phyloP scores from a whole-genome alignment of 1,140 invertebrate species.

The Drosophila nigrodunni region DNA sequence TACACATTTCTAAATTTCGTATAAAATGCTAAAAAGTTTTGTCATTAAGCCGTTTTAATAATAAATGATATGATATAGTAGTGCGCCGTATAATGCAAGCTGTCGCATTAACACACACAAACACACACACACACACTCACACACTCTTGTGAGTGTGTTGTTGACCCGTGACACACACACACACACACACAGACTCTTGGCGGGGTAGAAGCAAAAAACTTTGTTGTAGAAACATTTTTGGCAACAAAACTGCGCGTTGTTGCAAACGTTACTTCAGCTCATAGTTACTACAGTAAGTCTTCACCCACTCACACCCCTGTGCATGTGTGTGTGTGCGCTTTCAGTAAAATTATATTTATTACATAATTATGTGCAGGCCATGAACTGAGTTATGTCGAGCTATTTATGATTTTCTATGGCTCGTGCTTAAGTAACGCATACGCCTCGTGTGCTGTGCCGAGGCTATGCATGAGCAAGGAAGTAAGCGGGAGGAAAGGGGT shows the following conservation, averaged over 20 bases:
- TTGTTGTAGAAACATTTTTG: constrained; percentile 25
- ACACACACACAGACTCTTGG: not conserved
- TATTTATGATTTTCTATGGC: constrained; percentile 35
- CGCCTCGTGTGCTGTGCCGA: constrained; percentile 3
- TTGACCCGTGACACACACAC: constrained; percentile 53
- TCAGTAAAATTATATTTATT: constrained; percentile 78
- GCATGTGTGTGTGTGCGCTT: constrained; percentile 31
- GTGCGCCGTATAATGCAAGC: constrained; percentile 30
- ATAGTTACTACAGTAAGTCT: not conserved
- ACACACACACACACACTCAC: constrained; percentile 18
- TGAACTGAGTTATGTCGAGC: constrained; percentile 23
- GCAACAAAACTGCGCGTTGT: constrained; percentile 10
- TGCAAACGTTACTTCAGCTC: constrained; percentile 19
- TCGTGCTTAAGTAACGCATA: constrained; percentile 28
- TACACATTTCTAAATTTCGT: constrained; percentile 50
- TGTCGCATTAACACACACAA: constrained; percentile 22
- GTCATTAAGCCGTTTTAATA: constrained; percentile 81
- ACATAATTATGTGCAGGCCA: constrained; percentile 74
- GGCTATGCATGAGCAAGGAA: too few relatives aligned
- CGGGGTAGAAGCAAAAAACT: not conserved
- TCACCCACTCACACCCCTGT: not conserved
- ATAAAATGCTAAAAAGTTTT: constrained; percentile 76
- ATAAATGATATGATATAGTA: constrained; percentile 73
- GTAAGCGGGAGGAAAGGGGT: not conserved
- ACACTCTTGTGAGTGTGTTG: constrained; percentile 41